These are phyloP conservation scores for Phalacrocorax carbo DNA, from an alignment of 2,113 vertebrate species.

Conservation along the genomic window DNA sequence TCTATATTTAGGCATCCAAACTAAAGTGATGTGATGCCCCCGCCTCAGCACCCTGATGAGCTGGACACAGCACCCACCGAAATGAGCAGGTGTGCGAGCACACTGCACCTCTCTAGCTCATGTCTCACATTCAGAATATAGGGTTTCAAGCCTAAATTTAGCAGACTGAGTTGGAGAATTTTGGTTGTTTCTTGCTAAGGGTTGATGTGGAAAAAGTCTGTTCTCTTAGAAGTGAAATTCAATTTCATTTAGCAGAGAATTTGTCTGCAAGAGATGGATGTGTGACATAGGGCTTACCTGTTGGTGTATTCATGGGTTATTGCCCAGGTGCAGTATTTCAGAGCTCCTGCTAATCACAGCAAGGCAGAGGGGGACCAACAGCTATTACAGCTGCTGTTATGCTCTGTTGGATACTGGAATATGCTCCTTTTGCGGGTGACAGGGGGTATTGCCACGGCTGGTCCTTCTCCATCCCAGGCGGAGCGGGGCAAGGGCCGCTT, in stretches of 20 bases:
- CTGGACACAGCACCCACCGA: not conserved
- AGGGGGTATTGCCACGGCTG: not conserved
- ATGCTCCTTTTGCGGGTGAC: not conserved
- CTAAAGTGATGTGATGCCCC: not conserved
- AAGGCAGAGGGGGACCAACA: not conserved
- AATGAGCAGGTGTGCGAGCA: not conserved
- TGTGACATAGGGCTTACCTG: not conserved
- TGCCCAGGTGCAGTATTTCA: not conserved
- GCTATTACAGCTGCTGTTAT: not conserved
- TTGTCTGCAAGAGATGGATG: not conserved
- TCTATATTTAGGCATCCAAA: not conserved
- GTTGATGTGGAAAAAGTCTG: not conserved
- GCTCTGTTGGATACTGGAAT: not conserved
- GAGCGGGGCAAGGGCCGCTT: not conserved
- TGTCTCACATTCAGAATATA: not conserved
- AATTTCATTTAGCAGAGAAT: not conserved
- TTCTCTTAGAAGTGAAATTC: not conserved
- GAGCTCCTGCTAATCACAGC: not conserved
- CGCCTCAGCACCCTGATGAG: accelerated
- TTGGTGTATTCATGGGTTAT: not conserved
- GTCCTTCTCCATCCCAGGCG: not conserved
- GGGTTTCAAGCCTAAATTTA: not conserved
- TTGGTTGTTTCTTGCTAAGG: not conserved
- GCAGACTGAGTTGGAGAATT: not conserved
- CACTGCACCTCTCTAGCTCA: not conserved